Evolutionary conservation across 1,140 invertebrate genomes (phyloP), one percentile per base, ranked within the genome.

Genomic region (Brachionus manjavacas): DNA sequence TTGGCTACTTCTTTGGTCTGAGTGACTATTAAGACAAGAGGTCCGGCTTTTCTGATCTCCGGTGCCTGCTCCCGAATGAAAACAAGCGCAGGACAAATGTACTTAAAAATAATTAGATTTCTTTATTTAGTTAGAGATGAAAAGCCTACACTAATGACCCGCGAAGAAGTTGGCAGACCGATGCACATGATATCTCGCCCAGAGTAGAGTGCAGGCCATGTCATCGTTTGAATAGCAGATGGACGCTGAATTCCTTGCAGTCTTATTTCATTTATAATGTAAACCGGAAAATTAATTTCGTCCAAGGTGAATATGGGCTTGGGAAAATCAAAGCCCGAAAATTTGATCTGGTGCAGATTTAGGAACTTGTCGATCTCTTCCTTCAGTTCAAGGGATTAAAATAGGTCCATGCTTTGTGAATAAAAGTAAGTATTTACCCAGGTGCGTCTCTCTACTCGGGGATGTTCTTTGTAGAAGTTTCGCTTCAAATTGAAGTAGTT

Each of bases 1-100:
- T 81, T 81, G 16, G 79, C 79, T n/a, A 81, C 79, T 43, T 81
- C 79, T 39, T 81, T 81, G 16, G 79, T 81, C 41, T 81, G 79
- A 0, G 79, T 81, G n/a, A 68, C 79, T 8, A 81, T 81, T 60
- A 81, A 14, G 3, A 81, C 79, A 11, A 81, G 28, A 35, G 79
- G 79, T 12, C 79, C 79, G 3, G 52, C 52, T 43, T 14, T 41
- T 43, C 79, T 23, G 39, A 81, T 68, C 52, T 81, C 79, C 2
- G 41, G 31, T 66, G 79, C 39, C 46, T 81, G 79, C 23, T 81
- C 79, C 11, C 31, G 31, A 12, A 81, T 46, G 52, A 64, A 81
- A 16, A 81, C 79, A 14, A 81, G 39, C 11, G 79, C 79, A 1
- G 79, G 79, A 16, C 79, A 81, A 23, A 81, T 60, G 14, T 81